Evolutionary conservation across 2,113 vertebrate species (phyloP).

Genomic region (Megaptera novaeangliae): DNA sequence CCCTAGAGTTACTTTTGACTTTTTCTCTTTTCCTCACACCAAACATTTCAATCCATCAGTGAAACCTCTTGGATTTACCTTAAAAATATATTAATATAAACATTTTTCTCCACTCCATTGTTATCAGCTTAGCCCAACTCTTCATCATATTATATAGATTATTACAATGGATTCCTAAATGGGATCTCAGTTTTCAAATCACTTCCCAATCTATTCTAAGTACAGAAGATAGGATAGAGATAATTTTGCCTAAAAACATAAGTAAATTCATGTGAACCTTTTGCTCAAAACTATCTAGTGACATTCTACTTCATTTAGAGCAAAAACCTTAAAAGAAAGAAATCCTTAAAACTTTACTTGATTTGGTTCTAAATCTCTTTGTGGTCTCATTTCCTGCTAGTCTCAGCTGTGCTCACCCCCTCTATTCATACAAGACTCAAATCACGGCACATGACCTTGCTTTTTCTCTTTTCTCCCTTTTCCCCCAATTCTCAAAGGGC

Average conservation of each 20-base stretch:
- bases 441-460: neutral
- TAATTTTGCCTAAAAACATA: neutral
- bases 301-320: neutral
- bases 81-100: neutral
- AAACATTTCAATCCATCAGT: neutral
- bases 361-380: too few species aligned
- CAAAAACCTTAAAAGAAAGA: neutral
- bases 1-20: neutral
- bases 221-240: neutral
- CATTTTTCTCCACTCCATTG: neutral
- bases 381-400: neutral
- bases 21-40: neutral
- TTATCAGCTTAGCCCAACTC: neutral
- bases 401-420: neutral
- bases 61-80: neutral
- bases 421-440: neutral
- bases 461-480: too few species aligned
- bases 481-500: neutral
- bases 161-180: neutral
- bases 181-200: neutral
- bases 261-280: neutral
- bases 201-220: neutral
- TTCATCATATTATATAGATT: neutral
- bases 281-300: neutral
- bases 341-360: neutral